Conservation (phyloP, 2,888 invertebrate species). For the Portevinia maculata region DNA sequence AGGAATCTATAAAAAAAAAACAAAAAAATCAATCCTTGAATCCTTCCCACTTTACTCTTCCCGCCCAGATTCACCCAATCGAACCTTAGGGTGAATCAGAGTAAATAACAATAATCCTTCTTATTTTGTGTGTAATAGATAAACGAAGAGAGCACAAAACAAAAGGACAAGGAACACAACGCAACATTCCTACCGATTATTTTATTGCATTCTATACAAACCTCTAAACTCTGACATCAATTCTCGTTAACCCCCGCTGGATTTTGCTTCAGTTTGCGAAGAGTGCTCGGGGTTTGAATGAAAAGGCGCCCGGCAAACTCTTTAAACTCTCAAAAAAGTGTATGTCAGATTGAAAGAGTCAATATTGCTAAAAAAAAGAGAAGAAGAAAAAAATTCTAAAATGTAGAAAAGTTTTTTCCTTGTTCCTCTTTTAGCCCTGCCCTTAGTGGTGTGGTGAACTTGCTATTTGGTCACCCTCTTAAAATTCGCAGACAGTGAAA, state of each 20-base stretch:
- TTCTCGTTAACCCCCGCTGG: constrained; percentile 59
- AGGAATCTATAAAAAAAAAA: constrained; percentile 15
- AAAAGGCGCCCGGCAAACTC: constrained; percentile 48
- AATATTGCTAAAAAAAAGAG: constrained; percentile 63
- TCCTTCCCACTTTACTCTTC: constrained; percentile 6
- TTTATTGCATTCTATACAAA: constrained; percentile 70
- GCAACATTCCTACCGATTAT: constrained; percentile 64
- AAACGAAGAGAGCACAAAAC: constrained; percentile 32
- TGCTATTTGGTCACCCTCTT: constrained; percentile 52
- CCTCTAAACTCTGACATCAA: constrained; percentile 71
- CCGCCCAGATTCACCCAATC: constrained; percentile 42
- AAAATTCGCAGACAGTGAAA: constrained; percentile 47
- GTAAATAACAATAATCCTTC: constrained; percentile 72
- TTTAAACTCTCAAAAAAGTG: constrained; percentile 63
- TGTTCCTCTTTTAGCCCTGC: constrained; percentile 5
- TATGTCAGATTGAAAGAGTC: constrained; percentile 71
- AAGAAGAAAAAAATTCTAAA: constrained; percentile 14
- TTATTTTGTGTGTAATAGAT: constrained; percentile 69
- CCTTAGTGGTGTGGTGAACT: constrained; percentile 48
- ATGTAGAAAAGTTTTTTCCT: constrained; percentile 33
- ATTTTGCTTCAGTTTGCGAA: constrained; percentile 37
- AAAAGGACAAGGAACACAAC: constrained; percentile 15
- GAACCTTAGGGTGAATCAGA: constrained; percentile 51
- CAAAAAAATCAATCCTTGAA: constrained; percentile 22
- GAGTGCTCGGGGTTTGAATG: constrained; percentile 19